Base-by-base conservation (phyloP, 2,113 vertebrate genomes). In the Malurus melanocephalus region DNA sequence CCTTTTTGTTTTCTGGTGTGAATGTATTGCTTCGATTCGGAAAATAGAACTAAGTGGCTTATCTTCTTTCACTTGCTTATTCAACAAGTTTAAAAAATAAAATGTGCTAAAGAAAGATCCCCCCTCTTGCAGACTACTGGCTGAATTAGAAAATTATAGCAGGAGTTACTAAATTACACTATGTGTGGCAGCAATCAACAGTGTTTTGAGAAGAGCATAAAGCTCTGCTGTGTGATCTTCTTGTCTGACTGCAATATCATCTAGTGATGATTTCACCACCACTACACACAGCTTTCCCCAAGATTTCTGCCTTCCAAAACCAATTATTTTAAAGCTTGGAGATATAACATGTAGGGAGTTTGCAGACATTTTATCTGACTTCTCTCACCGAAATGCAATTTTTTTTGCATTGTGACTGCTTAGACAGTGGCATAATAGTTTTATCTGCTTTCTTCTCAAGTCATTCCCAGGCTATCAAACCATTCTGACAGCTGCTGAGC, bases 11-110 rank as follows among this genome's bases (percentile, higher is more conserved):
- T 77, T 18, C 16, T 19, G 21, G 4, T 17, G 4, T 52, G 23
- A 60, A 52, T 22, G 5, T 18, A 27, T 45, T 84, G 1, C 33
- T 81, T 87, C 1, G 0, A 10, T 1, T 16, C 22, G 17, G 12
- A 24, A 89, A 30, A 46, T 16, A 75, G 27, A 52, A 67, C 19
- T 84, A 78, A 2, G 27, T 30, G 10, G 4, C 6, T 77, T 62
- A 42, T 51, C 4, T 90, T 64, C 30, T 61, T 68, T 56, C 5
- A 76, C 35, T 62, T 10, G 2, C 10, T 72, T 56, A 7, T 62
- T 81, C 42, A 72, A 24, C 10, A 82, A 38, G 17, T 76, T 72
- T 33, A 40, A 69, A 76, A 91, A 61, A 14, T 22, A 40, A 92
- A 33, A 1, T 46, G 4, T 10, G 12, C 28, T 76, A 69, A 19